These are phyloP conservation scores for Limonius californicus DNA, from an alignment of 1,140 invertebrate genomes.

Conservation along the genomic window DNA sequence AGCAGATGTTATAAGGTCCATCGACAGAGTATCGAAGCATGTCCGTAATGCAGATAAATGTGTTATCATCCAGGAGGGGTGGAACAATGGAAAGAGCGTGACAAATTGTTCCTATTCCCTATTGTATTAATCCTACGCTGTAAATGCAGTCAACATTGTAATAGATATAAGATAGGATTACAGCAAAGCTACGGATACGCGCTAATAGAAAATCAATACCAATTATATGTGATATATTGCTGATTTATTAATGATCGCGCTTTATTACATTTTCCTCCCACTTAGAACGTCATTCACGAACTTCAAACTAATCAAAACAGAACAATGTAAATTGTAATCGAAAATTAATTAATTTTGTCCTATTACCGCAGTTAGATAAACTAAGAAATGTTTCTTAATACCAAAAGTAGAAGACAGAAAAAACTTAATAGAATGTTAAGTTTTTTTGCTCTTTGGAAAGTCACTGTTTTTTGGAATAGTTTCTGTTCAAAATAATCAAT, in stretches of 20 bases:
- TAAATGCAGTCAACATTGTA: constrained; percentile 44
- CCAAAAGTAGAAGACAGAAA: too few relatives aligned
- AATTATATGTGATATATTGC: constrained; percentile 37
- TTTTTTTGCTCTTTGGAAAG: too few relatives aligned
- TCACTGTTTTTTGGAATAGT: too few relatives aligned
- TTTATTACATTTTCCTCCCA: neutral
- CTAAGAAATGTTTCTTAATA: too few relatives aligned
- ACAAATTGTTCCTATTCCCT: constrained; percentile 44
- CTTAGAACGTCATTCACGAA: too few relatives aligned
- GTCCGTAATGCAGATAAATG: constrained; percentile 39
- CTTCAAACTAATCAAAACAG: too few relatives aligned
- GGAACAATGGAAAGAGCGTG: constrained; percentile 37
- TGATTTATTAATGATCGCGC: constrained; percentile 29
- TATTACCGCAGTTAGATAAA: too few relatives aligned
- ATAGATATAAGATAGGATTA: constrained; percentile 43
- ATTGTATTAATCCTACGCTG: constrained; percentile 41
- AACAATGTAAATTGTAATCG: too few relatives aligned
- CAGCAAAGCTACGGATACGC: constrained; percentile 7
- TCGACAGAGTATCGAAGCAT: constrained; percentile 14
- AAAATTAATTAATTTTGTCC: too few relatives aligned
- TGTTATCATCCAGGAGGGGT: constrained; percentile 35
- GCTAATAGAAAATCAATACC: constrained; percentile 39
- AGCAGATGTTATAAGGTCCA: constrained; percentile 27
- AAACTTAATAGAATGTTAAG: too few relatives aligned
- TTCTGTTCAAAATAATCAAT: too few relatives aligned